Evolutionary conservation across 2,797 vertebrate species (phyloP), one percentile per base, ranked within the genome.

Genomic region (Argyrosomus regius): DNA sequence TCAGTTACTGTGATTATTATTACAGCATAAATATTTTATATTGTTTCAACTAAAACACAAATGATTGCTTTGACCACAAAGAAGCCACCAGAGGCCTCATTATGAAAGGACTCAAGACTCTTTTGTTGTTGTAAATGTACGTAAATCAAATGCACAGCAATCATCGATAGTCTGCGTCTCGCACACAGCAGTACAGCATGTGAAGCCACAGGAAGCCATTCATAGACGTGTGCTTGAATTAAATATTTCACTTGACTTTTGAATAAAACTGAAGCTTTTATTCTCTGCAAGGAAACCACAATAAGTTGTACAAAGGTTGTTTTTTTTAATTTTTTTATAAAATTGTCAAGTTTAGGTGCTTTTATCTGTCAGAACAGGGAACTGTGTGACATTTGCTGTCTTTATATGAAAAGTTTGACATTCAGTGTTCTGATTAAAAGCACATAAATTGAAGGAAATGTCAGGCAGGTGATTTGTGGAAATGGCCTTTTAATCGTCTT

Each of bases 71-170:
- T 60, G 72, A 82, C 78, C 65, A 49, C 81, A 58, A 75, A 35
- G 46, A 84, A 20, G 50, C 66, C 89, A 79, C 72, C 53, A 50
- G 81, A 86, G 84, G 68, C 80, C 77, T 89, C 81, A 81, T 89
- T 90, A 87, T 56, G 10, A 63, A 17, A 72, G 28, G 73, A 48
- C 41, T 57, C 26, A 46, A 24, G 45, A 66, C 39, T 62, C 28
- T 7, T 52, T n/a, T 83, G 58, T 78, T 79, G 59, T 48, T 72
- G 26, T 39, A 65, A 82, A 54, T 71, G 49, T 10, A 12, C 11
- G 11, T 56, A 20, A 39, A 39, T 85, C 72, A 68, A 83, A 81
- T 71, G 72, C 53, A 41, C 48, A 63, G 14, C 67, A 62, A 39
- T 66, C 49, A 65, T 61, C 35, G 7, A 52, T 52, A 48, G 54